phyloP scores from a whole-genome alignment of 2,888 invertebrate species.

The Parapristionchus giblindavisi region DNA sequence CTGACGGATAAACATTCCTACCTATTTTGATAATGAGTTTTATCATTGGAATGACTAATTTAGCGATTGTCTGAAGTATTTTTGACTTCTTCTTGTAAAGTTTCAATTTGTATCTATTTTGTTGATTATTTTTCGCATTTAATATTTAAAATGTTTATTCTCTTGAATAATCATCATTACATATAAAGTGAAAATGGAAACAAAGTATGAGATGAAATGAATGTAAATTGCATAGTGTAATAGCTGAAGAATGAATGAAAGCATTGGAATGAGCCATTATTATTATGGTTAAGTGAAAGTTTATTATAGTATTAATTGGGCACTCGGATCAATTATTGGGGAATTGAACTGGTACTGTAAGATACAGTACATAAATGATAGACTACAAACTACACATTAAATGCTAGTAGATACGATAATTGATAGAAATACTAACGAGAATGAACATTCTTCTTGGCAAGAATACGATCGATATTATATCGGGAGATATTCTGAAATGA shows the following conservation, averaged over 20 bases:
- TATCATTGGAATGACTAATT: too few species aligned
- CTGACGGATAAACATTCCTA: neutral
- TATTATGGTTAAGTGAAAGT: too few species aligned
- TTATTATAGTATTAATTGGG: constrained; percentile 5
- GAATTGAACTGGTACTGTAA: too few species aligned
- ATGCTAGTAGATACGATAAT: neutral
- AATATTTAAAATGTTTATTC: constrained; percentile 17
- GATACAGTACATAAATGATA: neutral
- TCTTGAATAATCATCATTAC: constrained; percentile 10
- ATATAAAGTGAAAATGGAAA: constrained; percentile 25
- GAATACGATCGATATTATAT: constrained; percentile 57
- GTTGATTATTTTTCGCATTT: neutral
- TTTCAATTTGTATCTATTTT: neutral
- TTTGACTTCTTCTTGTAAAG: neutral
- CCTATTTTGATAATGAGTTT: neutral
- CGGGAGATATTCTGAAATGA: constrained; percentile 62
- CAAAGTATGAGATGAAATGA: constrained; percentile 13
- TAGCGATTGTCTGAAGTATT: too few species aligned
- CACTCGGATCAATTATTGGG: constrained; percentile 8
- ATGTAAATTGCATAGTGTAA: constrained; percentile 28
- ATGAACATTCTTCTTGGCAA: constrained; percentile 45
- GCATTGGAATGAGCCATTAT: too few species aligned
- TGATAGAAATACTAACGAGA: too few species aligned
- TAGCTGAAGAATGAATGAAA: too few species aligned
- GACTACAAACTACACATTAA: neutral